A percentile compares a stretch with the other conserved stretches of the same genome.
These are phyloP conservation scores for Chloroceryle aenea DNA, from an alignment of 2,113 vertebrate species.

Conservation along the genomic window DNA sequence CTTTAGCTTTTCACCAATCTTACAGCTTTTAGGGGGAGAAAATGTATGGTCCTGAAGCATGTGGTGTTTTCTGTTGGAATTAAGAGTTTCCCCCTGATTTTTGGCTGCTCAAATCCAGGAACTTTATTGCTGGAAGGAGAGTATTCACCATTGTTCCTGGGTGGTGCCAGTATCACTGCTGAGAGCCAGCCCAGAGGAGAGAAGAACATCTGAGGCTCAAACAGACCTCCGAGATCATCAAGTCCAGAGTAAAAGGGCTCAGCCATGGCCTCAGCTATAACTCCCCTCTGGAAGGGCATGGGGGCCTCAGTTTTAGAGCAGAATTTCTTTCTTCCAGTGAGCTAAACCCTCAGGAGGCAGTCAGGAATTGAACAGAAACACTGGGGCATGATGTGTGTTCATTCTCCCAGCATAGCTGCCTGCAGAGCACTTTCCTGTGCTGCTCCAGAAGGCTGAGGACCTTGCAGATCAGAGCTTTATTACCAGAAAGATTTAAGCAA, in stretches of 20 bases:
- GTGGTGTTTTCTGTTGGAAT: not conserved
- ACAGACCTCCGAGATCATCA: no score
- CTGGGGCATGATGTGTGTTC: fast-evolving
- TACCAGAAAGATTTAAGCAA: not conserved
- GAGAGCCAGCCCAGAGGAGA: not conserved
- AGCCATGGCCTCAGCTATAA: no score
- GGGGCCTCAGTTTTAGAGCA: not conserved
- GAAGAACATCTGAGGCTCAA: no score
- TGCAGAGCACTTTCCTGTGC: not conserved
- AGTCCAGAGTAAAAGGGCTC: not conserved
- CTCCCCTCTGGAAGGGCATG: not conserved
- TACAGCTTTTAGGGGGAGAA: not conserved
- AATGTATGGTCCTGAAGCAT: no score
- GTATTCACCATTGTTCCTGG: not conserved
- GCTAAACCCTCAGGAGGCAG: not conserved
- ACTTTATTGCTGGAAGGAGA: not conserved
- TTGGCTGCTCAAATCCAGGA: not conserved
- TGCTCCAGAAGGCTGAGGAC: not conserved
- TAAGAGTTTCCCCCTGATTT: not conserved
- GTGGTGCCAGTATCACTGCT: not conserved
- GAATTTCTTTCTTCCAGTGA: not conserved
- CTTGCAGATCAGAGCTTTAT: not conserved
- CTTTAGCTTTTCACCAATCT: not conserved
- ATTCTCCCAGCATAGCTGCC: not conserved
- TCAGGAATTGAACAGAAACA: fast-evolving